These are phyloP conservation scores for Drosophila rufa DNA, from an alignment of 1,140 invertebrate species.

Conservation along the genomic window DNA sequence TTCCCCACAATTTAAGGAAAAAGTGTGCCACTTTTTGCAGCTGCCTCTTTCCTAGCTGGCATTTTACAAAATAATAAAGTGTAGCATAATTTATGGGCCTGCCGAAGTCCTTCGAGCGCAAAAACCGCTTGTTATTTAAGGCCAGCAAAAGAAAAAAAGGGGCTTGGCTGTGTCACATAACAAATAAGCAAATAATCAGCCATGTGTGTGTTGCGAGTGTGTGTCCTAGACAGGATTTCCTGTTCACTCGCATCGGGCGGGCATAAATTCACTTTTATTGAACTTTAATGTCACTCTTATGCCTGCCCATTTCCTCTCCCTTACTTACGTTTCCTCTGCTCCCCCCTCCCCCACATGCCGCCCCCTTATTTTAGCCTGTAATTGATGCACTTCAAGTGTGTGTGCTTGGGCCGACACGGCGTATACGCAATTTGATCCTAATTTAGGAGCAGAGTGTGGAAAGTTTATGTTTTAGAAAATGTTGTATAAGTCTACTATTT, in stretches of 20 bases:
- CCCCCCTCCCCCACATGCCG: slow-evolving; percentile 1
- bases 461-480: slow-evolving; percentile 1
- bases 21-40: slow-evolving; percentile 33
- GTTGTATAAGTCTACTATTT: background rate
- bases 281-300: slow-evolving; percentile 74
- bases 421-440: slow-evolving; percentile 21
- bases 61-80: slow-evolving; percentile 76
- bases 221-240: too few relatives aligned
- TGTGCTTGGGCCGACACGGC: slow-evolving; percentile 7
- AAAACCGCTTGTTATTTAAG: slow-evolving; percentile 70
- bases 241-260: slow-evolving; percentile 23
- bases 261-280: slow-evolving; percentile 72
- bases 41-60: slow-evolving; percentile 38
- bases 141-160: slow-evolving; percentile 14
- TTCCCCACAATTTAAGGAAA: slow-evolving; percentile 35
- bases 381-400: slow-evolving; percentile 57
- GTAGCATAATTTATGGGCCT: slow-evolving; percentile 71
- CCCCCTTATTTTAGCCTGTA: slow-evolving; percentile 14
- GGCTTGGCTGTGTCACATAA: slow-evolving; percentile 4
- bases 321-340: background rate
- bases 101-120: slow-evolving; percentile 21
- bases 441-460: slow-evolving; percentile 6
- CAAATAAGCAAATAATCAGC: too few relatives aligned
- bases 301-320: slow-evolving; percentile 32
- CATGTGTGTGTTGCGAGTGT: too few relatives aligned